Evolutionary conservation across 2,797 vertebrate genomes (phyloP).

Genomic region (Sciurus vulgaris): DNA sequence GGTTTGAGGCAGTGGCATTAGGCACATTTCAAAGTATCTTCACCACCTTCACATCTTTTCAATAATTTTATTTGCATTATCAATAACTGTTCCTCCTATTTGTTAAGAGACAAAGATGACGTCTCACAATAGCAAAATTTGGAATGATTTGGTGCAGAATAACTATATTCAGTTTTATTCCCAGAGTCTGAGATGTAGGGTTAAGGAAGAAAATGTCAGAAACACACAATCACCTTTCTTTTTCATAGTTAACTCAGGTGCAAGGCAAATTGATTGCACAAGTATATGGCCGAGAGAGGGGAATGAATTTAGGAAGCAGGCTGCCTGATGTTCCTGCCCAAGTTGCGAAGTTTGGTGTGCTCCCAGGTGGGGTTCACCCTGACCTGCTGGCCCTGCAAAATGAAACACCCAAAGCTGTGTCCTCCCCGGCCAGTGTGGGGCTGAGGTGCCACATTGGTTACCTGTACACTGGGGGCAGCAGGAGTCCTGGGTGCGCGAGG

Average conservation of each 20-base stretch:
- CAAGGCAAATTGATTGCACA: fast-evolving
- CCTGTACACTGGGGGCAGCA: conserved; percentile 95
- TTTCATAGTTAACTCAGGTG: neutral
- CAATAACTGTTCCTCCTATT: neutral
- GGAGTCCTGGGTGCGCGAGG: conserved; percentile 93
- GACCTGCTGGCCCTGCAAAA: no score
- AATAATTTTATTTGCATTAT: neutral
- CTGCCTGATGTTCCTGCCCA: neutral
- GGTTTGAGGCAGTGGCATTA: neutral
- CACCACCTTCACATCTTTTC: neutral
- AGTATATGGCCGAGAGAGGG: fast-evolving
- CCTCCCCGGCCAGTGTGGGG: fast-evolving
- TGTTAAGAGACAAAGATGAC: conserved; percentile 17
- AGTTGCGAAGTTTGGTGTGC: fast-evolving
- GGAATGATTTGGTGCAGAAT: neutral
- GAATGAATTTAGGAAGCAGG: neutral
- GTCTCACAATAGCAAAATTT: neutral
- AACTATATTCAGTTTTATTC: no score
- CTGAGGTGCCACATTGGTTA: conserved; percentile 54
- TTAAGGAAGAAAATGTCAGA: neutral
- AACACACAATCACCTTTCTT: neutral
- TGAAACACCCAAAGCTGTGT: fast-evolving
- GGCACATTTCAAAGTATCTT: neutral
- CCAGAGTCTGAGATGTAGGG: neutral
- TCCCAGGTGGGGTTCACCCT: fast-evolving